Base-by-base conservation (phyloP, 2,888 invertebrate species). In the Tenthredo scrophulariae region DNA sequence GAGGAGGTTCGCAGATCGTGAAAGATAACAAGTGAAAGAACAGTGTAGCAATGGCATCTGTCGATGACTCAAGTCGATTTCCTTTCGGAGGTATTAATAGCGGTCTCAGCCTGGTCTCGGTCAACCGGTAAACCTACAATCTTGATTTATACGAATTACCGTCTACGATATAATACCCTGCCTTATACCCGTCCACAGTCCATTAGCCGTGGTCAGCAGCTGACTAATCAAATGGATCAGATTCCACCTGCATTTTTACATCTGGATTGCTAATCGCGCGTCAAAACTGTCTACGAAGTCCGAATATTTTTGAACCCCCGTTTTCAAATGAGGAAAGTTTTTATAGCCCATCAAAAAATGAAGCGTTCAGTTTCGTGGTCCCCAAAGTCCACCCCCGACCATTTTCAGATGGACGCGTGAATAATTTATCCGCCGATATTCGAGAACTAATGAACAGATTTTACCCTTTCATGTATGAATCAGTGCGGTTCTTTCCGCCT, bases 81-180 rank as follows among this genome's bases (percentile, higher is more conserved):
- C 84, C 84, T 84, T 84, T 84, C 58, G 77, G 5, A 84, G 84
- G 46, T 72, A 65, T 84, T 84, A 84, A 84, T 84, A 72, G 84
- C 84, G 77, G 67, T 62, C 74, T 86, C 86, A 85, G 75, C 84
- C 22, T 40, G 40, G 62, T 80, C 58, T 80, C 80, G 80, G 80
- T 80, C 83, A 83, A 83, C 83, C 83, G 83, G 83, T 83, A 65
- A 67, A 83, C 46, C 70, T 33, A 62, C 46, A 46, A 46, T n/a
- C 80, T 79, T 58, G 40, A 62, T 79, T 40, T 33, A 22, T 80
- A 62, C 37, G 37, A 80, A 62, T 58, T 80, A 77, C 29, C 46
- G 50, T 74, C 74, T 43, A 43, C 74, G 67, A 43, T 13, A 74
- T 74, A 43, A 43, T 43, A 74, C 40, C n/a, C 29, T 22, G 18